Evolutionary conservation across 2,113 vertebrate species (phyloP), one percentile per base, ranked within the genome.

Genomic region (Poecilia latipinna): DNA sequence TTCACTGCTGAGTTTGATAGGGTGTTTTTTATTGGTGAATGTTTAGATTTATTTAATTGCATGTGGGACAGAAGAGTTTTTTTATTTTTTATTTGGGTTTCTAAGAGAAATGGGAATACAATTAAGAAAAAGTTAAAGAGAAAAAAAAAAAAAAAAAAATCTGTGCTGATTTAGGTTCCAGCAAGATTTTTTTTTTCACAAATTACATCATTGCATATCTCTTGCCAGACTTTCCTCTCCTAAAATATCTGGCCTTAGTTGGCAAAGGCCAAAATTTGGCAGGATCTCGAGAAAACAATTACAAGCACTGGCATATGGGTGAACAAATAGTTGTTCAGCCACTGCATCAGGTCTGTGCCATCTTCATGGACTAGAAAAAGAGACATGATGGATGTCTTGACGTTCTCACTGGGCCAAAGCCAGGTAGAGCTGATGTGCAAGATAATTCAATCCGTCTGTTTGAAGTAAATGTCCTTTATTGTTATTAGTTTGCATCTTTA

Each of bases 251-350:
- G 94, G 92, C 90, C 91, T 86, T 92, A 79, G 77, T 90, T 94
- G 93, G 94, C 94, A 90, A 86, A 84, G 82, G 88, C 80, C 95
- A 93, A 92, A 85, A 92, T 94, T 96, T 98, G 97, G 97, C 96
- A 91, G 92, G 92, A 93, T 94, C 91, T 91, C 92, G 93, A 93
- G 92, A 94, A 95, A 94, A 91, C 93, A 88, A 94, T 96, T 96
- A 97, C 96, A 97, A 96, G 96, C 93, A 88, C 92, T 91, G 96
- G 94, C 98, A 99, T 98, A 98, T 97, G 97, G 96, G 94, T 94
- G 93, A 94, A 97, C 96, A 96, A 95, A 94, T 93, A 92, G 93
- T 94, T 95, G 94, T 95, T 94, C 94, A 94, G 95, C 95, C 94
- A 90, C 91, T 93, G 95, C 96, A 96, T 97, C 97, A 96, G 97